A percentile compares a stretch with the other conserved stretches of the same genome.
Conservation (phyloP, 1,140 invertebrate species). For the Diachasma alloeum region DNA sequence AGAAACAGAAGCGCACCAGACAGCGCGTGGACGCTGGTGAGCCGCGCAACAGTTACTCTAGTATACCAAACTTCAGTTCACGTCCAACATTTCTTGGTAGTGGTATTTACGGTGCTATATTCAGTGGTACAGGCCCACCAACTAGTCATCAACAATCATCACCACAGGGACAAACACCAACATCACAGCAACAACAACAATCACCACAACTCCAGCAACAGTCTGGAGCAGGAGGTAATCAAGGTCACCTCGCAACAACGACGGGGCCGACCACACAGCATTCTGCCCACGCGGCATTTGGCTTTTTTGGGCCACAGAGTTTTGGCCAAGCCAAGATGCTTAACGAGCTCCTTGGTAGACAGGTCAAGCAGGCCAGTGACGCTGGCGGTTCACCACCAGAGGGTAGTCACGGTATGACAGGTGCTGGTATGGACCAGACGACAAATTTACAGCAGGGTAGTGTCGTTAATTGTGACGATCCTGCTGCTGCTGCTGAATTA, state of each 20-base stretch:
- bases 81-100: conserved; percentile 83
- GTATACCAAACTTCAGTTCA: conserved; percentile 86
- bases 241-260: conserved; percentile 56
- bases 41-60: conserved; percentile 90
- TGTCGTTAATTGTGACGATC: conserved; percentile 63
- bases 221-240: conserved; percentile 56
- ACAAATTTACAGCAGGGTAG: conserved; percentile 62
- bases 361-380: conserved; percentile 76
- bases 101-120: conserved; percentile 83
- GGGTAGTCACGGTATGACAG: conserved; percentile 61
- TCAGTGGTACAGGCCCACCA: conserved; percentile 64
- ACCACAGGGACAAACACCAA: conserved; percentile 40
- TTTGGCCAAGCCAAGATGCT: conserved; percentile 86
- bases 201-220: conserved; percentile 70
- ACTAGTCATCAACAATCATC: conserved; percentile 36
- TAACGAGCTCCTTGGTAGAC: conserved; percentile 81
- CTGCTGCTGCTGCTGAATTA: conserved; percentile 70
- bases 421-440: conserved; percentile 58
- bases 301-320: conserved; percentile 74
- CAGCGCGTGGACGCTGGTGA: conserved; percentile 94
- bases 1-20: conserved; percentile 89
- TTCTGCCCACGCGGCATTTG: conserved; percentile 69
- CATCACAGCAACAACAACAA: conserved; percentile 39
- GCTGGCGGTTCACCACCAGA: conserved; percentile 69
- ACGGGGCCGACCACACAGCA: conserved; percentile 61